phyloP scores from a whole-genome alignment of 2,113 vertebrate genomes.

The Candoia aspera region DNA sequence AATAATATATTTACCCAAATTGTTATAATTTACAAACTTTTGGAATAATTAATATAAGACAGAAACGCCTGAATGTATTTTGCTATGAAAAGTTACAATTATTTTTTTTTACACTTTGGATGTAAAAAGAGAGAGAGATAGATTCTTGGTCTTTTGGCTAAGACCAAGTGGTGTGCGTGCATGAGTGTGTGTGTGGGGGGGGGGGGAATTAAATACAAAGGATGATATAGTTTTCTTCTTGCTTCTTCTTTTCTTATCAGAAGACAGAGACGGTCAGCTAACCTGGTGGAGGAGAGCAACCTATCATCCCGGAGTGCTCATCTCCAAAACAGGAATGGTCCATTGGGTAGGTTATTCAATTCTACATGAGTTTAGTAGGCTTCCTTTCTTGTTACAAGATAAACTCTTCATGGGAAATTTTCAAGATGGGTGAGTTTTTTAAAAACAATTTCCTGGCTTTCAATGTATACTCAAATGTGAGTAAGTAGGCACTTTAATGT shows the following conservation, averaged over 20 bases:
- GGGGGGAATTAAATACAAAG: constrained; percentile 32
- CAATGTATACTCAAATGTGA: not conserved
- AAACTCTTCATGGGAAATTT: constrained; percentile 41
- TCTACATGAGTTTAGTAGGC: constrained; percentile 13
- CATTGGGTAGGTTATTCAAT: constrained; percentile 63
- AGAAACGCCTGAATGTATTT: too few species aligned
- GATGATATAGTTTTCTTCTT: constrained; percentile 38
- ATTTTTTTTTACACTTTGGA: too few species aligned
- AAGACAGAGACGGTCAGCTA: constrained; percentile 55
- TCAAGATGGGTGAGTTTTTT: constrained; percentile 33
- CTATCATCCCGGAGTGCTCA: constrained; percentile 56
- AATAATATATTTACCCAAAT: too few species aligned
- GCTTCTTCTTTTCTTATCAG: constrained; percentile 49
- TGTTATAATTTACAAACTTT: too few species aligned
- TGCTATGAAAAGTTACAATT: too few species aligned
- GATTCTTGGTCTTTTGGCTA: too few species aligned
- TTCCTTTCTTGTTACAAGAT: not conserved
- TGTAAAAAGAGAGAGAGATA: too few species aligned
- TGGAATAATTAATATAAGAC: too few species aligned
- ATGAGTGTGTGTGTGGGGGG: too few species aligned
- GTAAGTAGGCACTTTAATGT: constrained; percentile 26
- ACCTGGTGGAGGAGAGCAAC: constrained; percentile 49
- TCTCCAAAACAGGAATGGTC: constrained; percentile 51
- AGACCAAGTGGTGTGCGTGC: too few species aligned
- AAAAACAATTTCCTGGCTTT: constrained; percentile 27